phyloP scores from a whole-genome alignment of 2,113 vertebrate genomes.

The Gasterosteus aculeatus region DNA sequence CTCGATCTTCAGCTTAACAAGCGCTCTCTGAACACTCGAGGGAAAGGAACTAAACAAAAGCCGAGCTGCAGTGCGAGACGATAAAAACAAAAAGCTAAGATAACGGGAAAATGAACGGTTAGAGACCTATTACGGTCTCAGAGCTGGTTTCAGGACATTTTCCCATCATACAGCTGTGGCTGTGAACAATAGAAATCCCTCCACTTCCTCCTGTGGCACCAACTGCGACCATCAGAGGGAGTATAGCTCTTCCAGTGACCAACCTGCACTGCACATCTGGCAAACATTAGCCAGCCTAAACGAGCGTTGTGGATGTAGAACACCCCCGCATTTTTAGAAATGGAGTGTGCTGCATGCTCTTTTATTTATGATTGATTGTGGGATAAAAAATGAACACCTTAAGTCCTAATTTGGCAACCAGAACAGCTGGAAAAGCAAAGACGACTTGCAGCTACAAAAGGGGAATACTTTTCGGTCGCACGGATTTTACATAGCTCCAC shows the following conservation, averaged over 20 bases:
- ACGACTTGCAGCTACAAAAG: conserved; percentile 47
- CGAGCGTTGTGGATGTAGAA: conserved; percentile 73
- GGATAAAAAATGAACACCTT: conserved; percentile 68
- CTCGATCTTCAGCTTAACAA: conserved; percentile 19
- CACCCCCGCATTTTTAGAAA: conserved; percentile 73
- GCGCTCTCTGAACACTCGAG: conserved; percentile 1
- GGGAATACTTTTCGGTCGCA: conserved; percentile 38
- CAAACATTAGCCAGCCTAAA: conserved; percentile 74
- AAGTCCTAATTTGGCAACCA: conserved; percentile 61
- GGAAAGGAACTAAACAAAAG: conserved; percentile 24
- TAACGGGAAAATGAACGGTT: conserved; percentile 21
- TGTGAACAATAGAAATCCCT: conserved; percentile 56
- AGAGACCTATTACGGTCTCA: conserved; percentile 34
- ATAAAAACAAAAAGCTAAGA: conserved; percentile 16
- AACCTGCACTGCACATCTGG: conserved; percentile 77
- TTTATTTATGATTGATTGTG: conserved; percentile 62
- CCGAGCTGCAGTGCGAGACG: conserved; percentile 6
- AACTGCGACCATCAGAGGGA: conserved; percentile 64
- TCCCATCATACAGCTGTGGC: conserved; percentile 60
- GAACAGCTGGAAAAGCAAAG: conserved; percentile 59
- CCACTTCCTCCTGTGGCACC: conserved; percentile 40
- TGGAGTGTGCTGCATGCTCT: conserved; percentile 35
- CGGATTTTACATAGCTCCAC: conserved; percentile 45
- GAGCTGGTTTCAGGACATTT: conserved; percentile 38
- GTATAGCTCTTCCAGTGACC: conserved; percentile 47